A percentile compares a stretch with the other conserved stretches of the same genome.
Conservation (phyloP, 2,797 vertebrate genomes). For the Micrastur ruficollis region DNA sequence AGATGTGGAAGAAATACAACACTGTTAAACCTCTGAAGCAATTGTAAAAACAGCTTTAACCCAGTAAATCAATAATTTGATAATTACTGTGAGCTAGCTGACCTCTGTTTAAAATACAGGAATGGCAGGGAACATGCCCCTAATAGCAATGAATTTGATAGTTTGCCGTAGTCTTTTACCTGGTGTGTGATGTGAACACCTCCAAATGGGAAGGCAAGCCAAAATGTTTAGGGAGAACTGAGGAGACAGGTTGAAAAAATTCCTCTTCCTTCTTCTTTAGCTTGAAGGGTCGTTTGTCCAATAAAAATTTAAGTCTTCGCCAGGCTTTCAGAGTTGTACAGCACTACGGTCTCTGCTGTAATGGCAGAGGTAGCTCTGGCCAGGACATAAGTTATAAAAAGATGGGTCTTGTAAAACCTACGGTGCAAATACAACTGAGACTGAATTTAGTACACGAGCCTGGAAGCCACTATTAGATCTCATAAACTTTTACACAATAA, state of each 20-base stretch:
- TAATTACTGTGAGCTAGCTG: slow-evolving; percentile 59
- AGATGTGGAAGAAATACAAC: slow-evolving; percentile 47
- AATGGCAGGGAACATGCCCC: neutral
- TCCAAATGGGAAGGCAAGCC: neutral
- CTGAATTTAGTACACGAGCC: neutral
- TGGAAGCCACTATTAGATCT: neutral
- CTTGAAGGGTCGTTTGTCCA: neutral
- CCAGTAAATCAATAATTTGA: slow-evolving; percentile 68
- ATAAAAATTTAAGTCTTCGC: neutral
- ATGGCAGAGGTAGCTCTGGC: neutral
- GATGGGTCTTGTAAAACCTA: neutral
- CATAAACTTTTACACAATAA: neutral
- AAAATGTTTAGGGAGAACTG: neutral
- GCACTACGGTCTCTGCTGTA: neutral
- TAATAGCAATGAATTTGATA: slow-evolving; percentile 1
- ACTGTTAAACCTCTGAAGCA: slow-evolving; percentile 50
- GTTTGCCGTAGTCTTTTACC: neutral
- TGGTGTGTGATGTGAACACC: neutral
- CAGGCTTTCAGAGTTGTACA: neutral
- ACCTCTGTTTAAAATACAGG: slow-evolving; percentile 58
- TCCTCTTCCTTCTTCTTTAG: neutral
- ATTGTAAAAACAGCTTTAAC: slow-evolving; percentile 54
- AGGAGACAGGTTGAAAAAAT: neutral
- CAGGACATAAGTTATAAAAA: neutral
- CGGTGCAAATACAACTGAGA: neutral